These are phyloP conservation scores for Capra hircus DNA, from an alignment of 2,113 vertebrate species.

Conservation along the genomic window DNA sequence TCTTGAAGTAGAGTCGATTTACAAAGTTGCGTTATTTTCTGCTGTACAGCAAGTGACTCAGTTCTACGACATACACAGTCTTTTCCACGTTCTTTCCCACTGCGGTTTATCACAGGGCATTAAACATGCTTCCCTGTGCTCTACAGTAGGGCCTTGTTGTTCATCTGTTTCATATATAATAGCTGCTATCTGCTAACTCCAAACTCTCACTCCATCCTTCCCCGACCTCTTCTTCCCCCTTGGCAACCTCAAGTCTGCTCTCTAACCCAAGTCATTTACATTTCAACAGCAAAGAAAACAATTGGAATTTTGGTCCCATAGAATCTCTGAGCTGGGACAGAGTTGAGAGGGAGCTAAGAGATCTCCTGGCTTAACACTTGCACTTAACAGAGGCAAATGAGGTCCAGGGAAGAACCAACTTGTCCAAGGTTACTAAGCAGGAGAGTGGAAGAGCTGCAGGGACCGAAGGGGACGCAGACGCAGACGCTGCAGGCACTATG, in stretches of 20 bases:
- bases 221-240: not conserved
- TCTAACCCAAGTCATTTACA: not conserved
- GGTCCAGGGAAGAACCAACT: not conserved
- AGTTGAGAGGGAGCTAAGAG: not conserved
- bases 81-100: not conserved
- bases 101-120: not conserved
- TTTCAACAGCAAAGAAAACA: not conserved
- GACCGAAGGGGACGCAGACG: rapidly evolving
- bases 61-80: not conserved
- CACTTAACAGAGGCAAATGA: not conserved
- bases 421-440: not conserved
- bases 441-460: not conserved
- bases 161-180: not conserved
- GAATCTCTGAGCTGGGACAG: not conserved
- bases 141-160: not conserved
- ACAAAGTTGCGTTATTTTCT: not conserved
- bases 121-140: not conserved
- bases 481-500: rapidly evolving
- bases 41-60: not conserved
- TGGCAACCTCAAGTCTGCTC: not conserved
- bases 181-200: not conserved
- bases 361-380: not conserved
- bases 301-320: not conserved
- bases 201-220: not conserved
- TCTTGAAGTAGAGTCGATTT: not conserved